Evolutionary conservation across 1,140 invertebrate genomes (phyloP), one percentile per base, ranked within the genome.

Genomic region (Amphibalanus amphitrite): DNA sequence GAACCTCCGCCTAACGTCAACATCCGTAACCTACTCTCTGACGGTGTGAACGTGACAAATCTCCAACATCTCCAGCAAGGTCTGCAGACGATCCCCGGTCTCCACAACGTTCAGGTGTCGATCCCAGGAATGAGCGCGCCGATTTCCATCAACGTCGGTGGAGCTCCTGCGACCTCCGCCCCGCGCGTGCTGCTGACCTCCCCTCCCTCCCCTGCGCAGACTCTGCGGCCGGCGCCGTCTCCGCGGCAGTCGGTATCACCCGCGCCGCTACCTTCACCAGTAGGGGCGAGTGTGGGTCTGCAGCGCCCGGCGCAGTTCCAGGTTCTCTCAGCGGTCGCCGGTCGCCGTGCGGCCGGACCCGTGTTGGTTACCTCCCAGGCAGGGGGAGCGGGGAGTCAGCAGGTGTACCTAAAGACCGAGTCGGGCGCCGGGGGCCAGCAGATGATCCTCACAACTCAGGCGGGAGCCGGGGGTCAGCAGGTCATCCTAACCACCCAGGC

Each of bases 41-140:
- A 28, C 10, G 65, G 65, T 26, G 65, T 26, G 10, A 67, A 67
- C 65, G 28, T 67, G 28, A 10, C 65, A 3, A 26, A 67, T 13
- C 65, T 59, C 13, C 47, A 59, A 20, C 47, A 59, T 20, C 47
- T 59, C 1, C 47, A 59, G 47, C 47, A 59, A 20, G 47, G 17
- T 20, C 47, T 59, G 47, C 47, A 59, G 47, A 59, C 47, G 20
- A 59, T 59, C 47, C 47, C 47, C 13, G 88, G 88, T 69, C 79
- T 91, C 28, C 89, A 92, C 80, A 90, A 90, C 80, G 88, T 91
- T 69, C 83, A 89, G 81, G 87, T 91, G 47, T 90, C 90, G 77
- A 87, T 91, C 75, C 88, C 88, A 26, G 88, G 89, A 65, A 84
- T 90, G 65, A 83, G 88, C 23, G 88, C 89, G 75, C 88, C 89